These are phyloP conservation scores for Dermolepida albohirtum DNA, from an alignment of 2,888 invertebrate species.

Conservation along the genomic window DNA sequence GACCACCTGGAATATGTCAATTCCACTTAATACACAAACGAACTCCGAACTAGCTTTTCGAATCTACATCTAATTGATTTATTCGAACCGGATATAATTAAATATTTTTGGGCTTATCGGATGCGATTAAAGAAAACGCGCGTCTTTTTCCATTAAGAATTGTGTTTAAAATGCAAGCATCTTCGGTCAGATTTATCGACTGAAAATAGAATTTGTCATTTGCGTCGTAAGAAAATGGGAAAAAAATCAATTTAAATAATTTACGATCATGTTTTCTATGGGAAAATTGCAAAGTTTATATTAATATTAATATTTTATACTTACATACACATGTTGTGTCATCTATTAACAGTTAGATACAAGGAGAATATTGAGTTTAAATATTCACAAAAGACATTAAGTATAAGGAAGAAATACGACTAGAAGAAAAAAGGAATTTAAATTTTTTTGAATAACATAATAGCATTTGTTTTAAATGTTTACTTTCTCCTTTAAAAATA, in stretches of 20 bases:
- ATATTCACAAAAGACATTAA: too few species aligned
- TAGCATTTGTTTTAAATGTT: too few species aligned
- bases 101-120: slow-evolving; percentile 7
- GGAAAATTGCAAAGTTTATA: slow-evolving; percentile 8
- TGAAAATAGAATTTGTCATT: slow-evolving; percentile 3
- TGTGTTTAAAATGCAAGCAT: background rate
- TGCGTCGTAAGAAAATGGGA: background rate
- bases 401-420: too few species aligned
- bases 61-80: slow-evolving; percentile 30
- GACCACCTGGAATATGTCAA: slow-evolving; percentile 35
- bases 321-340: background rate
- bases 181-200: background rate
- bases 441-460: too few species aligned
- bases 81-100: slow-evolving; percentile 17
- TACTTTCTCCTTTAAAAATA: too few species aligned
- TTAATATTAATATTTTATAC: background rate
- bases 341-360: slow-evolving; percentile 4
- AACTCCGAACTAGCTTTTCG: slow-evolving; percentile 19
- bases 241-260: slow-evolving; percentile 13
- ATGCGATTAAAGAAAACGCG: background rate
- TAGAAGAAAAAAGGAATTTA: too few species aligned
- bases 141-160: background rate
- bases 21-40: slow-evolving; percentile 14
- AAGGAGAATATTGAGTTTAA: too few species aligned
- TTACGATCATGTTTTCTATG: background rate